Base-by-base conservation (phyloP, 1,140 invertebrate genomes). In the Hyles vespertilio region DNA sequence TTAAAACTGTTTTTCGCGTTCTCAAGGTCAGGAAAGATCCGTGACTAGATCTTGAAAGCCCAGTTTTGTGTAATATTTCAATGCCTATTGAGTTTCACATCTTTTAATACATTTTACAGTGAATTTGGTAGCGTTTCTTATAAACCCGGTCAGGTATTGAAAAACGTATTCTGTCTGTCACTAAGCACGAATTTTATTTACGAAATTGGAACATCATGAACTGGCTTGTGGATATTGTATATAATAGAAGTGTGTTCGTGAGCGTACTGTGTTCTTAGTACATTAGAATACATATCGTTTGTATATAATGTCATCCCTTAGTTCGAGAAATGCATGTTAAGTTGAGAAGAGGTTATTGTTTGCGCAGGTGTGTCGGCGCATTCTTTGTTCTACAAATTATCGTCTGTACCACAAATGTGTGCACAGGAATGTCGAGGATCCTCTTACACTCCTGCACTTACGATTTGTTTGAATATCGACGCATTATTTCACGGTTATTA, bases 381-480 rank as follows among this genome's bases (percentile, higher is more conserved):
- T 65, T 77, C 85, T 88, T 88, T 86, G 84, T 85, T 85, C 84
- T 81, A 65, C 57, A 75, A 84, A 88, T 88, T 88, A 88, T 78
- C 83, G 74, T 72, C 66, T 70, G 65, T 63, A 63, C 56, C 70
- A 68, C 72, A 62, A 60, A 72, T 65, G 61, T 22, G n/a, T 55
- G 56, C 51, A 69, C 55, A 67, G 70, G 73, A 79, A 78, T 79
- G 73, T 70, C 63, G 65, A 70, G 64, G 63, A 69, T 72, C 67
- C 63, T 69, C 60, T 59, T 48, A 51, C 43, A 36, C 53, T 46
- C 33, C 52, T 58, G 32, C 56, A 58, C 60, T 34, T 52, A 34
- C 3, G n/a, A 43, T 44, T 12, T 40, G n/a, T 48, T 48, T 4
- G 46, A 32, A 50, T 40, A 40, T 32, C 34, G 5, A 44, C 32